Evolutionary conservation across 2,888 invertebrate species (phyloP), one percentile per base, ranked within the genome.

Genomic region (Apamea anceps): DNA sequence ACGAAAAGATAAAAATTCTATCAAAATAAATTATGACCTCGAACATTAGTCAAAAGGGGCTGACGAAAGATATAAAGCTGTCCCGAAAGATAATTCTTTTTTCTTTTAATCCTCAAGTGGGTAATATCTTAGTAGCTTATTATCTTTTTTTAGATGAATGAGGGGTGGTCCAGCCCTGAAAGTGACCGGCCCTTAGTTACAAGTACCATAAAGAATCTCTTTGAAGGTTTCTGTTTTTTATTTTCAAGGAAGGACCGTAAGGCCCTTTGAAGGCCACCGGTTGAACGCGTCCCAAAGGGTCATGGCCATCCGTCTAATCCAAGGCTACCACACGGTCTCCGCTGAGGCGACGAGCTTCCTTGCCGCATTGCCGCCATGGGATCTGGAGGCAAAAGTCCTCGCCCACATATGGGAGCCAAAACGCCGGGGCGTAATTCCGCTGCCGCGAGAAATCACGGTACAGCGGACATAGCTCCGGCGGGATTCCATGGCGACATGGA

Each of bases 51-150:
- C 80, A 75, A 83, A 76, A 66, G 45, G 42, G 51, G 12, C 75
- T 78, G 81, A 81, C 74, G 78, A 86, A 75, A 80, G 72, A 74
- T 80, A 81, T 84, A 75, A 78, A 68, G 67, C 72, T 72, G 75
- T 75, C 77, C 66, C 62, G 37, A 78, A 79, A 85, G 78, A 78
- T 78, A 71, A 80, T 85, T 65, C 62, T 82, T 84, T 82, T 85
- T 81, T 74, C 63, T 76, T 85, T 80, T 75, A 79, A 84, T 74
- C 66, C 75, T 67, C 87, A 80, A 89, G 82, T 77, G 87, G 65
- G 79, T 77, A 76, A 82, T 82, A 89, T 82, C 87, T 87, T 80
- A 82, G 70, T 79, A 73, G 71, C 63, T 77, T 78, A 77, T 80
- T 79, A 87, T 87, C 75, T 72, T 65, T 71, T 60, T 65, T 72